These are phyloP conservation scores for Diadophis punctatus DNA, from an alignment of 2,113 vertebrate genomes.

Conservation along the genomic window DNA sequence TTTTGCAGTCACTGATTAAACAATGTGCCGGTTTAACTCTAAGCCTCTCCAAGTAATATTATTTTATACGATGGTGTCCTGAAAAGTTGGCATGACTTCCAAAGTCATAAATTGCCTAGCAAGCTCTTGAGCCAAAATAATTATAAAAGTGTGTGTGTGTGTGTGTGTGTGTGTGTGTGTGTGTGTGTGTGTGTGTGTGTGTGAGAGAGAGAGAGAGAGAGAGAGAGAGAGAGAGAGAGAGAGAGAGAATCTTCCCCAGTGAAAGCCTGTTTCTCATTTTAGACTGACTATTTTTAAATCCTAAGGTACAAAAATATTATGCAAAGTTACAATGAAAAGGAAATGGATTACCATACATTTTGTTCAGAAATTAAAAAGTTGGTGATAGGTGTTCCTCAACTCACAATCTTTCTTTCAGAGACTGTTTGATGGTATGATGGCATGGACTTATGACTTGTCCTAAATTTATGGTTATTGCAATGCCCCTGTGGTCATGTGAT, in stretches of 20 bases:
- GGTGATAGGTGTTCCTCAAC: no score
- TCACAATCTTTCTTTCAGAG: not conserved
- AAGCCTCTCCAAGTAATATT: not conserved
- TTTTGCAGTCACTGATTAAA: not conserved
- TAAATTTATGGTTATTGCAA: not conserved
- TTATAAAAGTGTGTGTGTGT: no score
- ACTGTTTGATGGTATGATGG: not conserved
- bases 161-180: no score
- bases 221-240: no score
- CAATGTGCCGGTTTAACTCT: not conserved
- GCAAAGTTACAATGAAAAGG: slow-evolving; percentile 52
- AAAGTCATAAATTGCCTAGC: slow-evolving; percentile 41
- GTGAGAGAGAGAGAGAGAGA: no score
- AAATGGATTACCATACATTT: slow-evolving; percentile 26
- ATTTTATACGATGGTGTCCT: not conserved
- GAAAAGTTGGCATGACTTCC: slow-evolving; percentile 55
- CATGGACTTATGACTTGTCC: not conserved
- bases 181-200: no score
- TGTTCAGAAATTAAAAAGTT: not conserved
- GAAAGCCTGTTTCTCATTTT: slow-evolving; percentile 67
- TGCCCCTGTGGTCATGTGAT: not conserved
- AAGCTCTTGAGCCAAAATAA: slow-evolving; percentile 55
- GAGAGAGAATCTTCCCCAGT: not conserved
- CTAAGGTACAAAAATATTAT: slow-evolving; percentile 33
- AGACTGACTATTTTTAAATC: slow-evolving; percentile 63